These are phyloP conservation scores for Chaetodon auriga DNA, from an alignment of 2,113 vertebrate genomes.

Conservation along the genomic window DNA sequence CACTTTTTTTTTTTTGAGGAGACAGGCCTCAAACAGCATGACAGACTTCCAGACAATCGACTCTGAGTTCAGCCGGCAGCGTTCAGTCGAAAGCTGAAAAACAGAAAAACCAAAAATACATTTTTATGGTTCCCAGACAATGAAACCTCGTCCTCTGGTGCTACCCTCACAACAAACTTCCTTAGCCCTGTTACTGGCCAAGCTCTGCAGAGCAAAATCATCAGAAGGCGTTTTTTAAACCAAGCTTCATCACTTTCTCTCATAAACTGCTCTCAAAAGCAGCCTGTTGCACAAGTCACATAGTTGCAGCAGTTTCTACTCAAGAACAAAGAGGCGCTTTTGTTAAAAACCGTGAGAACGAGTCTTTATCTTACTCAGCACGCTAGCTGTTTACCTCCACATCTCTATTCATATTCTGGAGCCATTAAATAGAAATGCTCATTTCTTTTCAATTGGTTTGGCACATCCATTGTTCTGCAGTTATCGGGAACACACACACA, in stretches of 20 bases:
- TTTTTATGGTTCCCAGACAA: background rate
- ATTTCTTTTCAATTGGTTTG: background rate
- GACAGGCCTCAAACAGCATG: background rate
- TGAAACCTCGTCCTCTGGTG: background rate
- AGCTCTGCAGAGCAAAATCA: too few relatives aligned
- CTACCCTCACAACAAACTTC: background rate
- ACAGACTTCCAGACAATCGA: background rate
- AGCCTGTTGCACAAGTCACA: conserved; percentile 13
- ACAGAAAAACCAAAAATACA: background rate
- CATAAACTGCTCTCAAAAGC: background rate
- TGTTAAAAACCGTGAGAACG: background rate
- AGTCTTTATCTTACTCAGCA: conserved; percentile 5
- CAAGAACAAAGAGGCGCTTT: background rate
- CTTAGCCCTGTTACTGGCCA: too few relatives aligned
- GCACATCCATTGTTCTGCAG: conserved; percentile 16
- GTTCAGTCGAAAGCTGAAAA: background rate
- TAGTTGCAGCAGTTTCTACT: background rate
- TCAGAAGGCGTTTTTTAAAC: too few relatives aligned
- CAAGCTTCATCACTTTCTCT: background rate
- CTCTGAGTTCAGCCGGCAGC: background rate
- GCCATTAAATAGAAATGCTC: conserved; percentile 4
- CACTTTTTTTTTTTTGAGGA: background rate
- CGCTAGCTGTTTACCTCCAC: background rate
- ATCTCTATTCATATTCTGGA: background rate
- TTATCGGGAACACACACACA: conserved; percentile 20